These are phyloP conservation scores for Columba guinea DNA, from an alignment of 2,797 vertebrate species.

Conservation along the genomic window DNA sequence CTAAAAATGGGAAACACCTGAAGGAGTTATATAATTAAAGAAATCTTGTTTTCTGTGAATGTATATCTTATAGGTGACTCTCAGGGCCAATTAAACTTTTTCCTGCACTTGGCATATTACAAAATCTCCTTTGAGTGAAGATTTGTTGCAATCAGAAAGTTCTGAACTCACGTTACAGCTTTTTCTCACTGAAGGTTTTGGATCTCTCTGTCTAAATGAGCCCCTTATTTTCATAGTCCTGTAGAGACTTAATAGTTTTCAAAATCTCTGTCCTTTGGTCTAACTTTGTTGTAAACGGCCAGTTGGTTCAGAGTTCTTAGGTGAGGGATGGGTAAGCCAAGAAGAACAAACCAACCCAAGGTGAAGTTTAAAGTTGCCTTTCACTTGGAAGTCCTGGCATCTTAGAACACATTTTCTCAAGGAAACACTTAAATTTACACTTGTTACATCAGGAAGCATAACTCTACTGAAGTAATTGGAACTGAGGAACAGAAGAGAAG, in stretches of 20 bases:
- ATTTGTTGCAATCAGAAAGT: not conserved
- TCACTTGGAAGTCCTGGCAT: not conserved
- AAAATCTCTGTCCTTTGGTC: not conserved
- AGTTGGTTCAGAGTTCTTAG: not conserved
- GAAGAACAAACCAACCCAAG: not conserved
- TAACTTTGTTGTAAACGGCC: not conserved
- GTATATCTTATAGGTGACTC: not conserved
- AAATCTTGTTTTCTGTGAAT: not conserved
- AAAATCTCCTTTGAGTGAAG: not conserved
- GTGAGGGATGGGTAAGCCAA: no score
- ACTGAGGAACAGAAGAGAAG: not conserved
- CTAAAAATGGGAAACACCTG: not conserved
- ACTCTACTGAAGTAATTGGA: not conserved
- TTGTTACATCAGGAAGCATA: not conserved
- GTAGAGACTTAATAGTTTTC: not conserved
- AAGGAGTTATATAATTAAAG: not conserved
- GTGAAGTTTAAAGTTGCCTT: not conserved
- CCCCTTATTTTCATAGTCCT: not conserved
- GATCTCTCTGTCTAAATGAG: not conserved
- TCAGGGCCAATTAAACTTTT: not conserved
- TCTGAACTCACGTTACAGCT: not conserved
- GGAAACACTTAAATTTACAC: not conserved
- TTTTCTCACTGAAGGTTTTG: not conserved
- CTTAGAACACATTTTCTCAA: not conserved
- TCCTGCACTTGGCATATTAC: not conserved